Conservation (phyloP, 2,797 vertebrate genomes). For the Ptychadena robeensis region DNA sequence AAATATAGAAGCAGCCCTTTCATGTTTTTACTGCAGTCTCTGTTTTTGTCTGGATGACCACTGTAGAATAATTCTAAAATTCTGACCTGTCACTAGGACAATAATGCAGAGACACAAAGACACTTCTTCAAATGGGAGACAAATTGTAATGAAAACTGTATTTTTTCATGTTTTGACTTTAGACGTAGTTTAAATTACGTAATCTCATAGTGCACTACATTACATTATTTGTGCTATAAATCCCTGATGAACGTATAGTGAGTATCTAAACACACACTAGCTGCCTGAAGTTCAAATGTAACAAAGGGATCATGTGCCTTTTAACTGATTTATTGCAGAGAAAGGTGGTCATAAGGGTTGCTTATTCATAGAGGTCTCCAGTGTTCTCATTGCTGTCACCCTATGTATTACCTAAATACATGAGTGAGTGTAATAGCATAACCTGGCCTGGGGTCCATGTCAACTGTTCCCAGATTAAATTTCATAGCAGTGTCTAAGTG, state of each 20-base stretch:
- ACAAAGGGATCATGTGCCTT: not conserved
- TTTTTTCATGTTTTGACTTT: not conserved
- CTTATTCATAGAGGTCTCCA: not conserved
- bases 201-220: not conserved
- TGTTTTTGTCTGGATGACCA: too few relatives aligned
- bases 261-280: not conserved
- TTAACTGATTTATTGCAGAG: not conserved
- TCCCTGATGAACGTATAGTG: too few relatives aligned
- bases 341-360: not conserved
- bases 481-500: slow-evolving; percentile 26
- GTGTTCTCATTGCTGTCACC: not conserved
- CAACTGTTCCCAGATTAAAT: slow-evolving; percentile 15
- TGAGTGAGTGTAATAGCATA: slow-evolving; percentile 7
- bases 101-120: too few relatives aligned
- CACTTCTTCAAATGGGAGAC: too few relatives aligned
- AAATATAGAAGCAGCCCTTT: too few relatives aligned
- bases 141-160: too few relatives aligned
- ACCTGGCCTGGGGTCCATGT: slow-evolving; percentile 27
- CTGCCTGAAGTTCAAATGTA: not conserved
- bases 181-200: not conserved
- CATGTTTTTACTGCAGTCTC: too few relatives aligned
- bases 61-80: too few relatives aligned
- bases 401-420: not conserved
- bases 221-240: not conserved
- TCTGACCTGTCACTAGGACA: too few relatives aligned